Base-by-base conservation (phyloP, 2,113 vertebrate species). In the Muscicapa adusta region DNA sequence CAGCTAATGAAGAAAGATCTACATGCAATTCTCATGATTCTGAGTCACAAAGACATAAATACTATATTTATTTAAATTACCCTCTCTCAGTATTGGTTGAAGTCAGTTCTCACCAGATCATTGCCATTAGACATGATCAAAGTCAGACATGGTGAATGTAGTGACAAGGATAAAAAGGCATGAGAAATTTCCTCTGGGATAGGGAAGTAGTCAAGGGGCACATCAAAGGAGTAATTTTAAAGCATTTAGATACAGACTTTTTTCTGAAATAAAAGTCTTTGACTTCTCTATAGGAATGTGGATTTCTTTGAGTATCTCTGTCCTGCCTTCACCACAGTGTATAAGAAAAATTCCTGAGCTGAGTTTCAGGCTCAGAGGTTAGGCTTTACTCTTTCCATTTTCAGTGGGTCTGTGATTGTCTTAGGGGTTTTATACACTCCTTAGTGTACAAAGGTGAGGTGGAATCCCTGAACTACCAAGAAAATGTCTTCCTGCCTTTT, bases 271-370 rank as follows among this genome's bases (percentile, higher is more conserved):
- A 58, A 76, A 38, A 56, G 38, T 36, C 60, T 48, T 26, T n/a
- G 15, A 40, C 0, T 4, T 73, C 17, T 29, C 47, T 50, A 2
- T 42, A 24, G 42, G 36, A 61, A 33, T 2, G 2, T 1, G 9
- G 19, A 10, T 81, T 65, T 78, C 71, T 73, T 23, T 43, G 38
- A 31, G 33, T 53, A 6, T 48, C 31, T 78, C 48, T 70, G 36
- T 40, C 23, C 42, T 45, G 10, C 42, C 42, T 47, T 75, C 18
- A 25, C 18, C 9, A 8, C 10, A 34, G 40, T 36, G 26, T 18
- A 75, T 0, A 2, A 6, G 10, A 61, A 66, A 43, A 57, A 38
- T 61, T 19, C 10, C 22, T 0, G 0, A 83, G 31, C 48, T 68
- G 58, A 72, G 24, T 62, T 61, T 75, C 31, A 7, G 56, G 12